Conservation (phyloP, 2,888 invertebrate genomes). For the Aspidapion aeneum region DNA sequence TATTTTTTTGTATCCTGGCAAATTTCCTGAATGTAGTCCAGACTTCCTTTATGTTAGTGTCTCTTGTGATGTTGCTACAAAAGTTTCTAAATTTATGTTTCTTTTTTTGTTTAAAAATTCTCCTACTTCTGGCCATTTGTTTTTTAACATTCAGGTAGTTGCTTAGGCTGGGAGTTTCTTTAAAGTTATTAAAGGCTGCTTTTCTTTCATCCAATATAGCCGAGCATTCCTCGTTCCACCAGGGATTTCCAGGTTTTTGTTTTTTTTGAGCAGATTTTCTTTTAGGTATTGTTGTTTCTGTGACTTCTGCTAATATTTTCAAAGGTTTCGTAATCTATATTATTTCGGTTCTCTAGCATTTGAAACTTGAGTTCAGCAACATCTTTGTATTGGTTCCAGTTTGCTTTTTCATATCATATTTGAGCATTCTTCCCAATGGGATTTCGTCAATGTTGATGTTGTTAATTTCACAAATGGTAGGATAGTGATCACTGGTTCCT, state of each 20-base stretch:
- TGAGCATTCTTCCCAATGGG: too few relatives aligned
- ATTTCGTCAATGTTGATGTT: too few relatives aligned
- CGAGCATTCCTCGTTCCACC: not conserved
- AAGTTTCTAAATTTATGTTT: not conserved
- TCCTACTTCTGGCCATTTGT: not conserved
- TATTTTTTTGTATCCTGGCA: not conserved
- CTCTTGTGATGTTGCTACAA: not conserved
- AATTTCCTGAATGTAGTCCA: not conserved
- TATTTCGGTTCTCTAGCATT: too few relatives aligned
- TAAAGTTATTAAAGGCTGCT: not conserved
- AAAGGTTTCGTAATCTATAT: too few relatives aligned
- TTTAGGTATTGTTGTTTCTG: too few relatives aligned
- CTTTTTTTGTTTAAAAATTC: not conserved
- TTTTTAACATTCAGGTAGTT: not conserved
- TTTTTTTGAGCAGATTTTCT: too few relatives aligned
- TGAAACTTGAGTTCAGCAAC: not conserved
- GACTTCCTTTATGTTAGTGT: not conserved
- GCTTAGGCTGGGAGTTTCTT: not conserved
- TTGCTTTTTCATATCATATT: conserved; percentile 3
- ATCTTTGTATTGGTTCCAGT: not conserved
- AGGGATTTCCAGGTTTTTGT: not conserved
- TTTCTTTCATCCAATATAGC: not conserved
- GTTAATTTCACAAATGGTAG: too few relatives aligned
- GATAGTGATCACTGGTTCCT: not conserved
- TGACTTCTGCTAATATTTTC: too few relatives aligned